Base-by-base conservation (phyloP, 1,140 invertebrate genomes). In the Dinothrombium tinctorium region DNA sequence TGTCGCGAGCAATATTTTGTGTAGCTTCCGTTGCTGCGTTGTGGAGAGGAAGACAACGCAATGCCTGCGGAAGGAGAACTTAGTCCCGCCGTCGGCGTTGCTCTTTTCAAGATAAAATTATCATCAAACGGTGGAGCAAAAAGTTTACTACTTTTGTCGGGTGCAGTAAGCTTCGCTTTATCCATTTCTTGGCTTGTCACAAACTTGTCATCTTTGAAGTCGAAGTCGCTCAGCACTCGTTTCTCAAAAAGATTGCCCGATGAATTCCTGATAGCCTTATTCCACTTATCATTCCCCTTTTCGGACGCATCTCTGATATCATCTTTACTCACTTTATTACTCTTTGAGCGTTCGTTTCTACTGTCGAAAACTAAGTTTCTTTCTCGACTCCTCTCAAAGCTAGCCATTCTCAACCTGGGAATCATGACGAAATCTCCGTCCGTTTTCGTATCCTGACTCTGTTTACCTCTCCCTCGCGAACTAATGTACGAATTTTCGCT, bases 71-170 rank as follows among this genome's bases (percentile, higher is more conserved):
- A n/a, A n/a, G n/a, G n/a, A n/a, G n/a, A n/a, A n/a, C n/a, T 41
- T 19, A 47, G 28, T 3, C 45, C 45, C 2, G 45, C 45, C 14
- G 40, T 47, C 26, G 45, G 45, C 31, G 42, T 44, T 4, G 15
- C 22, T 17, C 45, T 24, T 44, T 40, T 47, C 12, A 47, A 28
- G 9, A 47, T 47, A 23, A 47, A 47, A 25, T 47, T 47, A 11
- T 47, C 44, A 45, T 47, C 45, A 36, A 45, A 44, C 3, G 14
- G 11, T 4, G 37, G 23, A 5, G 23, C 4, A 32, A 7, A 14
- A 6, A 32, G 17, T 7, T 17, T 5, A 32, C 17, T 32, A 32
- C 17, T 32, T 32, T 32, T 32, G 7, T 28, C 26, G 17, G n/a
- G n/a, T 32, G 4, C 29, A 32, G n/a, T 17, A 7, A 12, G 4